Percentiles rank a stretch among this genome's conserved stretches.
phyloP scores from a whole-genome alignment of 2,888 invertebrate species.

The Trimorus sp. region DNA sequence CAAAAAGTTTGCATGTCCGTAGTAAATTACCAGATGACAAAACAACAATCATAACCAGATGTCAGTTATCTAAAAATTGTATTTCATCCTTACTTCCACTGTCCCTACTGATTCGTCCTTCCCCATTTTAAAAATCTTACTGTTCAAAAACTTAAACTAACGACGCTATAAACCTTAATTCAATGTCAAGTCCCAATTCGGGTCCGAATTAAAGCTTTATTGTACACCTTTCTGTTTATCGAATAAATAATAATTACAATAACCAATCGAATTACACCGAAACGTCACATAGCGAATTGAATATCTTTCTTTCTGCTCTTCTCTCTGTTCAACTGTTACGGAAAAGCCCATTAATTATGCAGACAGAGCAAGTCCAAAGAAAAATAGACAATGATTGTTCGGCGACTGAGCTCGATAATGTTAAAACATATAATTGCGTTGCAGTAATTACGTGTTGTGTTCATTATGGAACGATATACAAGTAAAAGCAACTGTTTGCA shows the following conservation, averaged over 20 bases:
- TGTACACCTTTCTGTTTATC: constrained; percentile 60
- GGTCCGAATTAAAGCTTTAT: not conserved
- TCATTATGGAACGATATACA: constrained; percentile 50
- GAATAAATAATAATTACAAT: constrained; percentile 74
- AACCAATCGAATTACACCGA: constrained; percentile 64
- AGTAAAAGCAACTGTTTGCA: constrained; percentile 43
- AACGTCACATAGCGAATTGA: constrained; percentile 2
- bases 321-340: not conserved
- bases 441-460: constrained; percentile 11
- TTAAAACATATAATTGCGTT: constrained; percentile 14
- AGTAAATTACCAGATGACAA: no score
- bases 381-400: not conserved
- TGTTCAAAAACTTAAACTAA: no score
- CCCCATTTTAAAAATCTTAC: constrained; percentile 8
- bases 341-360: no score
- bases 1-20: not conserved
- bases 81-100: not conserved
- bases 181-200: not conserved
- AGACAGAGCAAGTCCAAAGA: not conserved
- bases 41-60: no score
- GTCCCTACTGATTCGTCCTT: not conserved
- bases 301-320: not conserved
- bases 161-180: not conserved
- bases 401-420: not conserved
- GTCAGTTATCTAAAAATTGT: no score